Evolutionary conservation across 2,888 invertebrate species (phyloP), one percentile per base, ranked within the genome.

Genomic region (Stictocephala bisonia): DNA sequence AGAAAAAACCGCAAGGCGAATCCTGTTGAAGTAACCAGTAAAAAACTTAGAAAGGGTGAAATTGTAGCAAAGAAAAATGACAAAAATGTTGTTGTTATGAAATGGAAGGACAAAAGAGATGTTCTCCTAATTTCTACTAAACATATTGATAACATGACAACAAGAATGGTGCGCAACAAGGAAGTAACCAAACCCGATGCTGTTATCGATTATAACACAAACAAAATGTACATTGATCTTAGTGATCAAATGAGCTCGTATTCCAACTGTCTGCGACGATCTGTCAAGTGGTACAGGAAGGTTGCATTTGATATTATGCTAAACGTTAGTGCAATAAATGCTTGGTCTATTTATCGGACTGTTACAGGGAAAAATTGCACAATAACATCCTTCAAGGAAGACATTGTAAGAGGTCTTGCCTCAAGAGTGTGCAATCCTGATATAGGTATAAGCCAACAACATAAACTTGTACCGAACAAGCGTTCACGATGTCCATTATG

Each of bases 221-320:
- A 18, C 44, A 44, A 44, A 44, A 15, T 18, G 18, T 44, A 44
- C 44, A 44, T 44, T 44, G 44, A 44, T 44, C 18, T 15, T 18
- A 44, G 15, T 44, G 44, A 44, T 7, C 44, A 44, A 44, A 2
- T 44, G 44, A 18, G 44, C n/a, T 44, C 44, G n/a, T 44, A 44
- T 44, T n/a, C 15, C 3, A 44, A n/a, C n/a, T 18, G 3, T 44
- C 44, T 44, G n/a, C 44, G 44, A 44, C n/a, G 2, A 44, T 44
- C 44, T n/a, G 44, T 44, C n/a, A 44, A 44, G 18, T 44, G 44
- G 44, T 44, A 44, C 18, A 44, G 44, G 44, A 44, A 44, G 18
- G 18, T 44, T 44, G 44, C 44, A 15, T 15, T 44, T 15, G 44
- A 44, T 44, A 15, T 44, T 15, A n/a, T 44, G 18, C 44, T 44